A percentile compares a stretch with the other conserved stretches of the same genome.
Conservation (phyloP, 2,113 vertebrate genomes). For the Otis tarda region DNA sequence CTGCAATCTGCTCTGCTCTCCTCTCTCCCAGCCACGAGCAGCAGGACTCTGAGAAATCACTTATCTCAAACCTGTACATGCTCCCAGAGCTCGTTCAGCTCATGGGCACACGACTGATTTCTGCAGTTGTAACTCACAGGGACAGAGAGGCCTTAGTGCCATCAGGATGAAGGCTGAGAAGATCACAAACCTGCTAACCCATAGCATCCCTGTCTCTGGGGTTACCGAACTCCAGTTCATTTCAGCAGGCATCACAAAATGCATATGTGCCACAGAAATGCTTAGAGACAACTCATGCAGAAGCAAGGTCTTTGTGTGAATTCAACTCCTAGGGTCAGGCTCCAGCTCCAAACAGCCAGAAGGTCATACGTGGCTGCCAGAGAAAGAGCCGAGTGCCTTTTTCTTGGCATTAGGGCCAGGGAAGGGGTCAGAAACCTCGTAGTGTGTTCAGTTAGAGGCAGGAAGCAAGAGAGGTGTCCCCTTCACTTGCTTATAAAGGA, state of each 20-base stretch:
- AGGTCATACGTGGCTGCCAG: not conserved
- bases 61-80: not conserved
- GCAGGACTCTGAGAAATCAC: not conserved
- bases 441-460: not conserved
- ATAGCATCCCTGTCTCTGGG: not conserved
- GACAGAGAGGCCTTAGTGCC: not conserved
- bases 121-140: not conserved
- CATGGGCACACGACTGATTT: accelerated
- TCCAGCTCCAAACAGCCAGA: not conserved
- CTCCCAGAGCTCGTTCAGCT: not conserved
- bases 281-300: not conserved
- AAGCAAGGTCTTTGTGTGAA: not conserved
- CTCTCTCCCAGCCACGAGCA: not conserved
- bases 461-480: not conserved
- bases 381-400: not conserved
- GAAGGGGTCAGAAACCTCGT: not conserved
- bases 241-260: not conserved
- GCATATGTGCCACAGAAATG: not conserved
- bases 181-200: not conserved
- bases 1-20: not conserved
- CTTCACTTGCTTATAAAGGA: not conserved
- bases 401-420: not conserved
- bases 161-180: not conserved
- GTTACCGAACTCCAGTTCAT: not conserved
- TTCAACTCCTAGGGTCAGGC: not conserved